Base-by-base conservation (phyloP, 1,140 invertebrate species). In the Maconellicoccus hirsutus region DNA sequence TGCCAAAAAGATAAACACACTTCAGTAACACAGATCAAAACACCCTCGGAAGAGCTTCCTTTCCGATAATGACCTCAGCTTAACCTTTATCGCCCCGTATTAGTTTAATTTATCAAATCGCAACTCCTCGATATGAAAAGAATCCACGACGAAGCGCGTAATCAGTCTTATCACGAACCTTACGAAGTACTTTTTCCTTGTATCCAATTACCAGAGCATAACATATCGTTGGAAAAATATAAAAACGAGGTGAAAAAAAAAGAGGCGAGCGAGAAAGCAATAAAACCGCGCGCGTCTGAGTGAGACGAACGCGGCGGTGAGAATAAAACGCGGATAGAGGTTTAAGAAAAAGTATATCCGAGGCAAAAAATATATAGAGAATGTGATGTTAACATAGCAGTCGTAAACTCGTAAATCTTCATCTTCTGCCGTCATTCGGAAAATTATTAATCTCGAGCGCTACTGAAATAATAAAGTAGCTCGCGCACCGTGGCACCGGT, bases 401-500 rank as follows among this genome's bases (percentile, higher is more conserved):
- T 66, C 61, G 61, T 66, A 66, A 66, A 66, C 61, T 66, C 61
- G 61, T 66, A 66, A 66, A 66, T 66, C 61, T 66, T 66, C 61
- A 66, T 66, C 61, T 66, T 66, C 61, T 25, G 61, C 61, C 61
- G 61, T 66, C 61, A 66, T 66, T 66, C 25, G 61, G 61, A 66
- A 66, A 66, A 66, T 66, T 66, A 66, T 66, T 66, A 66, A 66
- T 66, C 61, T 66, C 61, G 61, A 66, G 61, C 61, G 61, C 61
- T 66, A 66, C 61, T 66, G 61, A 66, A 66, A 66, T 66, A 66
- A 66, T 66, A 66, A 66, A 66, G 61, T 66, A 66, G 61, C 61
- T 66, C 6, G 61, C 52, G n/a, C n/a, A 6, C 25, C 14, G 61
- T 66, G 61, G 61, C 61, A 66, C 61, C 61, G 25, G 61, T 66